Evolutionary conservation across 2,888 invertebrate species (phyloP).

Genomic region (Trachelus iudaicus): DNA sequence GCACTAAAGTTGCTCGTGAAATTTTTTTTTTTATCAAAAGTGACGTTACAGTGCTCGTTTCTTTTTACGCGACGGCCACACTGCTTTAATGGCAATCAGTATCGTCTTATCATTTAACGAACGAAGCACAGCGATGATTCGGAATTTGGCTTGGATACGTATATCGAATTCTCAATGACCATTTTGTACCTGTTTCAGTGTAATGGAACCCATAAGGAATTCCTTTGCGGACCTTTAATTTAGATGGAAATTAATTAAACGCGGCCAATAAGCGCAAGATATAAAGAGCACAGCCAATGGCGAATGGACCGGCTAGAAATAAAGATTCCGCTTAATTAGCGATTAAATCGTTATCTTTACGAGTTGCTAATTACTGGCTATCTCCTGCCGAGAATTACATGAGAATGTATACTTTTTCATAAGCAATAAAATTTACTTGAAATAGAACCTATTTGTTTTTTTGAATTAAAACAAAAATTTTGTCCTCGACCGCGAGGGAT

Average conservation of each 20-base stretch:
- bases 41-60: too few relatives aligned
- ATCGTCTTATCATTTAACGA: not conserved
- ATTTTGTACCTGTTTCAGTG: not conserved
- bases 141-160: not conserved
- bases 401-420: not conserved
- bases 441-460: not conserved
- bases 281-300: conserved; percentile 1
- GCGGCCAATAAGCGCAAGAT: conserved; percentile 5
- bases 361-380: conserved; percentile 14
- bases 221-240: not conserved
- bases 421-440: not conserved
- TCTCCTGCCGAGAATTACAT: not conserved
- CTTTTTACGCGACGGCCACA: not conserved
- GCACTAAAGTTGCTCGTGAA: not conserved
- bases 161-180: not conserved
- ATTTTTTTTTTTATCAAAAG: not conserved
- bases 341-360: conserved; percentile 17
- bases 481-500: not conserved
- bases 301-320: conserved; percentile 9
- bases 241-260: conserved; percentile 3
- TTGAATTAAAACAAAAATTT: not conserved
- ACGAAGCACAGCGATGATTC: not conserved
- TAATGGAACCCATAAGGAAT: not conserved
- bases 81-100: not conserved
- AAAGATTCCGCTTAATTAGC: conserved; percentile 13